These are phyloP conservation scores for Azorinus chamasolen DNA, from an alignment of 2,888 invertebrate species.

Conservation along the genomic window DNA sequence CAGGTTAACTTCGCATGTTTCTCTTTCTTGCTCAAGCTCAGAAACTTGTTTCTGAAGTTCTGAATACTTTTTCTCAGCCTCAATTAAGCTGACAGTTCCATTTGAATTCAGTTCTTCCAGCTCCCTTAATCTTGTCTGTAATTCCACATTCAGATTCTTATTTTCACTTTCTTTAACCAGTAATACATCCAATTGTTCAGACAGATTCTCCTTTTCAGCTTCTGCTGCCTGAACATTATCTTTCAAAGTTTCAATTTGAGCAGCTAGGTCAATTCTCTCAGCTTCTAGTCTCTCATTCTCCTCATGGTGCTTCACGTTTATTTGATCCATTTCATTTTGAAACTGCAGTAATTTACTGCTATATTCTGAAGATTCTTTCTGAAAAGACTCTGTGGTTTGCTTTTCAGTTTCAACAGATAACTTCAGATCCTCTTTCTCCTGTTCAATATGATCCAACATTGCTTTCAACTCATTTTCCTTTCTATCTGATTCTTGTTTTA, in stretches of 20 bases:
- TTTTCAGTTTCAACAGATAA: conserved; percentile 7
- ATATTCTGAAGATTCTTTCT: conserved; percentile 6
- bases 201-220: conserved; percentile 6
- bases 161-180: conserved; percentile 8
- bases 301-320: background rate
- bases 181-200: background rate
- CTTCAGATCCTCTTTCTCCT: conserved; percentile 38
- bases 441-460: conserved; percentile 13
- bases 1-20: conserved; percentile 1
- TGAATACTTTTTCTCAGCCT: conserved; percentile 18
- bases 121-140: conserved; percentile 54
- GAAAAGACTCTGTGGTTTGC: background rate
- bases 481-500: conserved; percentile 14
- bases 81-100: conserved; percentile 5
- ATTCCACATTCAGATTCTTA: background rate
- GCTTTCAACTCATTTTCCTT: conserved; percentile 18
- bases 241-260: background rate
- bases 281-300: no score
- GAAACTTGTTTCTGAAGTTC: conserved; percentile 23
- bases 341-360: conserved; percentile 18
- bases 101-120: conserved; percentile 19
- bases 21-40: conserved; percentile 8
- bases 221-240: conserved; percentile 1
- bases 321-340: background rate
- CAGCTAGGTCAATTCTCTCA: no score